phyloP scores from a whole-genome alignment of 2,113 vertebrate genomes.

The Tyrannus savana region DNA sequence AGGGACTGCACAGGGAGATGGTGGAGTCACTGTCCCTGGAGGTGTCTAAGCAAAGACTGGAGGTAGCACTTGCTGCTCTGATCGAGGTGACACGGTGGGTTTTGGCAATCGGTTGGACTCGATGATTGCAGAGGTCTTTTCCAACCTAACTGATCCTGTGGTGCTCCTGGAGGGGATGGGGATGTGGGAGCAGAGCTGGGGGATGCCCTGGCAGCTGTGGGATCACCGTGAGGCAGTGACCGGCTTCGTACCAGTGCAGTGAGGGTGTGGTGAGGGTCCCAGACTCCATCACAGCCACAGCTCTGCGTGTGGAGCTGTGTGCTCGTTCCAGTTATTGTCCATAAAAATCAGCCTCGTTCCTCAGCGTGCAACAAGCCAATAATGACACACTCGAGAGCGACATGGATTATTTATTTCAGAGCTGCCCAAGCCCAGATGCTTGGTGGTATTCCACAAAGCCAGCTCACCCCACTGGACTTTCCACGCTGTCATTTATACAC shows the following conservation, averaged over 20 bases:
- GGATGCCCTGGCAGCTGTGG: too few relatives aligned
- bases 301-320: too few relatives aligned
- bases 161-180: not conserved
- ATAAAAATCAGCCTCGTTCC: too few relatives aligned
- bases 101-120: not conserved
- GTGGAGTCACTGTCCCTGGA: not conserved
- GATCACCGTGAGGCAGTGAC: too few relatives aligned
- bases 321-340: too few relatives aligned
- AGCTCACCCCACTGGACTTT: not conserved
- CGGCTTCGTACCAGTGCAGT: too few relatives aligned
- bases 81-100: not conserved
- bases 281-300: too few relatives aligned
- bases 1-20: not conserved
- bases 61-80: not conserved
- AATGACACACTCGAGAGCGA: not conserved
- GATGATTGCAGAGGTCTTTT: not conserved
- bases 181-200: not conserved
- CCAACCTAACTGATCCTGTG: not conserved
- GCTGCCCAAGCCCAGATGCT: not conserved
- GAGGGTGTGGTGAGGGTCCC: too few relatives aligned
- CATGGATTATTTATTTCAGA: not conserved
- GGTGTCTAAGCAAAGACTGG: not conserved
- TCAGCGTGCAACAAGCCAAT: not conserved
- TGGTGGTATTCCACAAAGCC: not conserved
- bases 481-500: too few relatives aligned